phyloP scores from a whole-genome alignment of 1,140 invertebrate genomes.

The Brachionus asplanchnoidis region DNA sequence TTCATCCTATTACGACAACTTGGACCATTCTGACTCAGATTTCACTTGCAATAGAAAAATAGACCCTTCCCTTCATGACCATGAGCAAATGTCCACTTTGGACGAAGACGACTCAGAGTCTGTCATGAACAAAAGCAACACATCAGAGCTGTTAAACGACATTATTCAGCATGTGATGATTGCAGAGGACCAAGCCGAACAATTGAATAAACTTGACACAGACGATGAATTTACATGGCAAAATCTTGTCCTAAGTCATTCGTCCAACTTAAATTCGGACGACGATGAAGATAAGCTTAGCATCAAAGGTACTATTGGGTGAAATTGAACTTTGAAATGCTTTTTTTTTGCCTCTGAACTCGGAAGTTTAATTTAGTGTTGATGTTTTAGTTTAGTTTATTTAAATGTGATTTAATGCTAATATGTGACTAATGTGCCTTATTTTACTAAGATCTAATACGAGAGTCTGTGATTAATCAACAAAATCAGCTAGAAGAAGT shows the following conservation, averaged over 20 bases:
- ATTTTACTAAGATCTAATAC: not conserved
- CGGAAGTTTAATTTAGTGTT: not conserved
- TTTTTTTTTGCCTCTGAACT: not conserved
- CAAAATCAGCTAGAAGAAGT: slow-evolving; percentile 23
- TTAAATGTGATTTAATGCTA: not conserved
- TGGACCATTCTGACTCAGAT: not conserved
- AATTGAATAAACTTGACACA: slow-evolving; percentile 21
- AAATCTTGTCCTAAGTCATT: not conserved
- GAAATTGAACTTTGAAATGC: not conserved
- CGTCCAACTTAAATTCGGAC: not conserved
- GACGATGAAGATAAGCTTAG: not conserved
- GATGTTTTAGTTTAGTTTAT: not conserved
- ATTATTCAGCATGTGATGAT: slow-evolving; percentile 25
- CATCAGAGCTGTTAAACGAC: slow-evolving; percentile 21
- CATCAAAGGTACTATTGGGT: not conserved
- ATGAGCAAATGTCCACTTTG: not conserved
- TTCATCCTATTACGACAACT: slow-evolving; percentile 21
- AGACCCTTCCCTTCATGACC: not conserved
- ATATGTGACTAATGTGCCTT: not conserved
- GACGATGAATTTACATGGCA: slow-evolving; percentile 20
- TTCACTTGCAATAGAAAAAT: not conserved
- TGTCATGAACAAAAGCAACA: not conserved
- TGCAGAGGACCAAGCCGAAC: not conserved
- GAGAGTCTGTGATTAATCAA: not conserved
- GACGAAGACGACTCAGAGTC: not conserved